Percentiles rank a stretch among this genome's conserved stretches.
Conservation (phyloP, 2,113 vertebrate species). For the Oxyura jamaicensis region DNA sequence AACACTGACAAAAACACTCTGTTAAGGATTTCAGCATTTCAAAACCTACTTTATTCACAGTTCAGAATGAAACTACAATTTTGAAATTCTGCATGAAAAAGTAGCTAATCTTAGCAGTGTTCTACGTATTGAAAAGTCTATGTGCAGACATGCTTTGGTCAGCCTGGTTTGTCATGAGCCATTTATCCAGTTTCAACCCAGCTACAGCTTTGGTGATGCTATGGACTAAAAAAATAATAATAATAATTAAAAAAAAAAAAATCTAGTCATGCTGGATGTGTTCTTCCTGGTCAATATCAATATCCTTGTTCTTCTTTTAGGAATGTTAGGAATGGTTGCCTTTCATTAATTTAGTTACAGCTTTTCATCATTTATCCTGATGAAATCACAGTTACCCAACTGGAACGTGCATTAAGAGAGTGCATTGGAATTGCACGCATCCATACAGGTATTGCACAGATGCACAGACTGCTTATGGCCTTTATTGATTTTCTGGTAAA, state of each 20-base stretch:
- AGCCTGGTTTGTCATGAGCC: background rate
- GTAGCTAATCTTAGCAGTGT: background rate
- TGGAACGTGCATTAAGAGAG: background rate
- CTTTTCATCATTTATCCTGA: background rate
- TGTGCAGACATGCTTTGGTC: background rate
- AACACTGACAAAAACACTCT: background rate
- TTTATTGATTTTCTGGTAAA: background rate
- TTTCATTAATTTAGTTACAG: background rate
- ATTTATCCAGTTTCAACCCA: background rate
- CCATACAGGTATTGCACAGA: background rate
- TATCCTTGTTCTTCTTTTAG: background rate
- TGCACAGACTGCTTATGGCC: background rate
- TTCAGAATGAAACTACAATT: background rate
- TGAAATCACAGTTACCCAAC: background rate
- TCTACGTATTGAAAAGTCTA: background rate
- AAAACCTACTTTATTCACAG: background rate
- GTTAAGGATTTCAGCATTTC: background rate
- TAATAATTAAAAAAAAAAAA: background rate
- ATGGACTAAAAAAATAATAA: background rate
- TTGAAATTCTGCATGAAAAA: background rate
- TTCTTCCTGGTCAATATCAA: background rate
- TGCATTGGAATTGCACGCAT: background rate
- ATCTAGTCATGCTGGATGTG: fast-evolving
- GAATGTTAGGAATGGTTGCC: background rate
- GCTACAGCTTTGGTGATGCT: fast-evolving